Base-by-base conservation (phyloP, 1,140 invertebrate species). In the Triops cancriformis region DNA sequence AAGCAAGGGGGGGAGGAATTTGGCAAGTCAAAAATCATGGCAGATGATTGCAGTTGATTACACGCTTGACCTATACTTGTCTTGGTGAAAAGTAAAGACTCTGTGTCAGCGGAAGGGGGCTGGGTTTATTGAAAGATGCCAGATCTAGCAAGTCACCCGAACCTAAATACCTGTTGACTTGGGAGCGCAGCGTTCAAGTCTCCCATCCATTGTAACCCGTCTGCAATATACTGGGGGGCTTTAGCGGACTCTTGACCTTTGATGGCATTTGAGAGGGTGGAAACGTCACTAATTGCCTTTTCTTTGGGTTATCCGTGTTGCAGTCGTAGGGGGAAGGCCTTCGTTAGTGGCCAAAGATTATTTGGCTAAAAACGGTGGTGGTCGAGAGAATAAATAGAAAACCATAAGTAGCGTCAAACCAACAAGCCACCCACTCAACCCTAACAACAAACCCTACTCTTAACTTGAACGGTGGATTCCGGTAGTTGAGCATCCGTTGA, bases 81-180 rank as follows among this genome's bases (percentile, higher is more conserved):
- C 51, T 14, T 23, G 23, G 23, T n/a, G 51, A 18, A 64, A 64
- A 64, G 51, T 64, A 64, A 64, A 64, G 51, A 64, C 51, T 64
- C 51, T 10, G 51, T 64, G 51, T 64, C 51, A 64, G 51, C 51
- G 51, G 51, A 64, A 64, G 51, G 51, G 43, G 51, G 51, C 51
- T 64, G 51, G 51, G 2, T 64, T 64, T 64, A 64, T 64, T 64
- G 51, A 64, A 64, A 64, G 51, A 64, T 64, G 51, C 51, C 18
- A 64, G 23, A 64, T 64, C 51, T 64, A 64, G 51, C 51, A 64
- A 64, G 51, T 64, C 51, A 64, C 51, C 51, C 14, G 51, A 64
- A 64, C 51, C 51, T 64, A 64, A 64, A 64, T 64, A 64, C 51
- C 51, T 64, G 51, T 64, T 64, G 51, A 64, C 51, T 64, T 64